phyloP scores from a whole-genome alignment of 2,888 invertebrate genomes.

The Taphrorychus bicolor region DNA sequence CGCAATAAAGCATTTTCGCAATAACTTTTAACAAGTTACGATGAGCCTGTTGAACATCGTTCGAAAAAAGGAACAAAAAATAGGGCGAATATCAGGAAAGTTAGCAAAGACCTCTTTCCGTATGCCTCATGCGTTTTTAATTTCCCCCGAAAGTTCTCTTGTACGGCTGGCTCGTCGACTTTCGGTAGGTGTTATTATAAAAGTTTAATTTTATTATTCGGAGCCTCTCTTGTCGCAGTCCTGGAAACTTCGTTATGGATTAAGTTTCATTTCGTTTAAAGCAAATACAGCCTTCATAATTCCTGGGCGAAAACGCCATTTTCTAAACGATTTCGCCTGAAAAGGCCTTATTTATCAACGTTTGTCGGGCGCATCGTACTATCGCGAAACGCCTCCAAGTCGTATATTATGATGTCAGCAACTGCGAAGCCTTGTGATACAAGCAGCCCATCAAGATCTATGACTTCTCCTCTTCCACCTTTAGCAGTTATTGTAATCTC shows the following conservation, averaged over 20 bases:
- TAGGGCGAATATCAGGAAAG: no score
- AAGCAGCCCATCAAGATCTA: conserved; percentile 42
- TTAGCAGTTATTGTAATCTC: background rate
- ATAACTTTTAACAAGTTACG: background rate
- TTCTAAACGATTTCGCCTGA: conserved; percentile 27
- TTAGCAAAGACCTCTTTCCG: conserved; percentile 26
- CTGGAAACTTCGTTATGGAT: conserved; percentile 10
- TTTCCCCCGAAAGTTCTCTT: conserved; percentile 28
- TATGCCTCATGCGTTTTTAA: conserved; percentile 37
- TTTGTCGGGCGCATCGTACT: conserved; percentile 14
- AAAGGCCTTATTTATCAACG: conserved; percentile 22
- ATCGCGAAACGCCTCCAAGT: conserved; percentile 33
- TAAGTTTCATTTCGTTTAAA: conserved; percentile 8
- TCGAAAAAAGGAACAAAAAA: conserved; percentile 9
- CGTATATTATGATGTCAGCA: conserved; percentile 43
- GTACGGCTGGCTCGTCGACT: conserved; percentile 19
- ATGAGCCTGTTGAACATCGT: background rate
- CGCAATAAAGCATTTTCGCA: no score
- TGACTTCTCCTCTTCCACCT: background rate
- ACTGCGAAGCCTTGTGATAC: conserved; percentile 34
- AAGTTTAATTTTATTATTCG: conserved; percentile 35
- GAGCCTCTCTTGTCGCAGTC: conserved; percentile 22
- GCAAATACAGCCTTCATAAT: conserved; percentile 9
- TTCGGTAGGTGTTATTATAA: conserved; percentile 28
- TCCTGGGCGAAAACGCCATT: conserved; percentile 11